Conservation (phyloP, 1,140 invertebrate genomes). For the Brachionus paranguensis region DNA sequence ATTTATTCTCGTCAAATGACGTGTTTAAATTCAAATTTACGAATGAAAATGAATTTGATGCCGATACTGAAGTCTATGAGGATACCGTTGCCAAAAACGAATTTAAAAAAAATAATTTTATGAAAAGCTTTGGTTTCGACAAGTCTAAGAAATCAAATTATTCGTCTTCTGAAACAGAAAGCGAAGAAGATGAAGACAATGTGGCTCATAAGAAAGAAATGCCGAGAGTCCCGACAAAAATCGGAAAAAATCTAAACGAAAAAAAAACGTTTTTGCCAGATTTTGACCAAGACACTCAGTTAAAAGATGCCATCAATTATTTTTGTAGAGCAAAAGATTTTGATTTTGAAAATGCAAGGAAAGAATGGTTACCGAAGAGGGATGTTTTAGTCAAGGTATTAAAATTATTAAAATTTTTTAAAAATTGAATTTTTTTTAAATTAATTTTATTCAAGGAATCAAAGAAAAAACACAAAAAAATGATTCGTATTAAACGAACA, state of each 20-base stretch:
- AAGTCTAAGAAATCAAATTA: background rate
- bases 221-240: background rate
- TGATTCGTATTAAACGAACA: constrained; percentile 32
- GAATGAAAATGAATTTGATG: constrained; percentile 1
- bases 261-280: constrained; percentile 13
- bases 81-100: background rate
- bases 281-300: background rate
- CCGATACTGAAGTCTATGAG: background rate
- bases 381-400: background rate
- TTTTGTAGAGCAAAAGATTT: constrained; percentile 35
- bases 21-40: constrained; percentile 39
- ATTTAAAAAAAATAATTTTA: background rate
- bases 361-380: constrained; percentile 19
- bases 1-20: constrained; percentile 18
- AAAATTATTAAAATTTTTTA: background rate
- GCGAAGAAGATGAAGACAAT: constrained; percentile 15
- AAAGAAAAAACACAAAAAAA: constrained; percentile 35
- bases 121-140: background rate
- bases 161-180: background rate
- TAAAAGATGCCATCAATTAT: background rate
- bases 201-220: background rate
- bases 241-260: background rate
- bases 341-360: constrained; percentile 10
- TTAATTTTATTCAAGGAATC: constrained; percentile 17
- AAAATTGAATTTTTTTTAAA: background rate